These are phyloP conservation scores for Antechinus stuartii DNA, from an alignment of 2,113 vertebrate genomes.

Conservation along the genomic window DNA sequence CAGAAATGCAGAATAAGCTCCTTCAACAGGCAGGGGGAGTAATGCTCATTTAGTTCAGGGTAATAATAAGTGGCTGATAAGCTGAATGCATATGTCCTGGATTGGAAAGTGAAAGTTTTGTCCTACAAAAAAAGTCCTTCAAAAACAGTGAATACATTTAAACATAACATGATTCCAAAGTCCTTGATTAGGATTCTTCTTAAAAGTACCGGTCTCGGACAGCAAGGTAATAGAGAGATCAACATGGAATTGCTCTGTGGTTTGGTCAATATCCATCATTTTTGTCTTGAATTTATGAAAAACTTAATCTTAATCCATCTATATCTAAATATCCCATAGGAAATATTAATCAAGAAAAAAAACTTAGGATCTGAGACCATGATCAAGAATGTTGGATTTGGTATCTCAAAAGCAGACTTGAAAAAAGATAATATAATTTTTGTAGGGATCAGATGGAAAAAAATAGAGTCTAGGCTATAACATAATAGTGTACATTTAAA, in stretches of 20 bases:
- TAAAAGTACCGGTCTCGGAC: not conserved
- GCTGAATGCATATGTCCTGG: not conserved
- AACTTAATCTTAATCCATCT: not conserved
- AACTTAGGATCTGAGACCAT: not conserved
- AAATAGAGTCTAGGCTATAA: not conserved
- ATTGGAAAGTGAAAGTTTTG: not conserved
- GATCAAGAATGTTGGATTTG: not conserved
- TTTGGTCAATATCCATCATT: not conserved
- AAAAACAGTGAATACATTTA: not conserved
- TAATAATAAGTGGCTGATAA: not conserved
- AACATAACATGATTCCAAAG: not conserved
- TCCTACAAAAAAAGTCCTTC: not conserved
- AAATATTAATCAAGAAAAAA: not conserved
- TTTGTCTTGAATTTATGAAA: not conserved
- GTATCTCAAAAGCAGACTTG: not conserved
- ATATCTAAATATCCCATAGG: not conserved
- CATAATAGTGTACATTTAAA: not conserved
- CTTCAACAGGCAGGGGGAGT: not conserved
- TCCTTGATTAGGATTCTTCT: not conserved
- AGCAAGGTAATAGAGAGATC: not conserved
- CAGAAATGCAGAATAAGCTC: not conserved
- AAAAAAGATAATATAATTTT: not conserved
- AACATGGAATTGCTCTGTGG: not conserved
- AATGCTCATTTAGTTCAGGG: not conserved
- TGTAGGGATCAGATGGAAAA: not conserved